Base-by-base conservation (phyloP, 2,113 vertebrate species). In the Chamaetylas fuelleborni region DNA sequence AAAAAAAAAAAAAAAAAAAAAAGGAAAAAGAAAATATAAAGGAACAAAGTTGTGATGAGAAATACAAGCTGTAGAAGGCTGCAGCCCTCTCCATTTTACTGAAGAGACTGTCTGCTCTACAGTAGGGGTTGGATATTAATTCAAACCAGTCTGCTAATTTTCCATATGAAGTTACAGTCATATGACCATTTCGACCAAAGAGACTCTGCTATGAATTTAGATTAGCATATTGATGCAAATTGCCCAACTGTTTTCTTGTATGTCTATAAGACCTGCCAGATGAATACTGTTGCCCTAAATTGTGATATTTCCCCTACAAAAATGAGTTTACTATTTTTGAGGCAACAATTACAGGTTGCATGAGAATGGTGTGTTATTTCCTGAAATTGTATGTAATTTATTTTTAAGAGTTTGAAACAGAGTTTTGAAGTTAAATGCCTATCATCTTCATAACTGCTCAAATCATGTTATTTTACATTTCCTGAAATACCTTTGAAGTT, bases 401-500 rank as follows among this genome's bases (percentile, higher is more conserved):
- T 81, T 96, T 94, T 89, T 92, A 95, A 89, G 95, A 95, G 92
- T 81, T 97, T 91, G 93, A 95, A 97, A 90, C 93, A 91, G 47
- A 93, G 92, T 97, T 98, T 98, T 98, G 96, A 97, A 97, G 96
- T 96, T 97, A 96, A 97, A 96, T 92, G 85, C 42, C 38, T 88
- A 90, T 94, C 79, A 88, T 98, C 95, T 98, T 98, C 95, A 93
- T 97, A 96, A 91, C 81, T 97, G 69, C 95, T 97, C 91, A 83
- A 96, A 95, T 97, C 88, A 69, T 92, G 80, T 94, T 93, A 95
- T 98, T 98, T 97, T 92, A 74, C 88, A 84, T 85, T 93, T 90
- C 51, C 88, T 97, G 94, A 97, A 98, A 97, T 98, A 98, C 92
- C 78, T 96, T 98, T 98, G 97, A 98, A 98, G 97, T 96, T 96